Conservation (phyloP, 2,113 vertebrate species). For the Psophia crepitans region DNA sequence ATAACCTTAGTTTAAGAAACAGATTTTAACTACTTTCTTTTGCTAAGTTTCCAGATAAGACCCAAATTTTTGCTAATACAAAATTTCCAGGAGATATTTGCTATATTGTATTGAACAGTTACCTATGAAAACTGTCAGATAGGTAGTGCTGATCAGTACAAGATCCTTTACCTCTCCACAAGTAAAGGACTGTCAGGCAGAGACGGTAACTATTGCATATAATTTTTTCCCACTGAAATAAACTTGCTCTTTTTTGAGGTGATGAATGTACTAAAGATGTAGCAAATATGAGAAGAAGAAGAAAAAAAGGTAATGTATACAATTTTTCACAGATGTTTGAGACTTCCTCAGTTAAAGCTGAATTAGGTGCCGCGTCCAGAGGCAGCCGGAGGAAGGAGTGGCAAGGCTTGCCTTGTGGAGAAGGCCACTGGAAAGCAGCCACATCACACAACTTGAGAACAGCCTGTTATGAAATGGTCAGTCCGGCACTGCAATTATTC, state of each 20-base stretch:
- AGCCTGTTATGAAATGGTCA: not conserved
- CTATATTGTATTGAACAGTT: not conserved
- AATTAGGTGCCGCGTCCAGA: not conserved
- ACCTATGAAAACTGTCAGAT: not conserved
- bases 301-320: not conserved
- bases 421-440: not conserved
- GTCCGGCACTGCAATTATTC: not conserved
- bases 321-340: not conserved
- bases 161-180: not conserved
- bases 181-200: not conserved
- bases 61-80: not conserved
- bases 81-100: not conserved
- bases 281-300: not conserved
- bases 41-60: not conserved
- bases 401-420: not conserved
- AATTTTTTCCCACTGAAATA: not conserved
- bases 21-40: not conserved
- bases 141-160: not conserved
- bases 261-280: not conserved
- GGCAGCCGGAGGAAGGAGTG: not conserved
- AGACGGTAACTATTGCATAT: not conserved
- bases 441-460: rapidly evolving
- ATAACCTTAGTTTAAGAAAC: not conserved
- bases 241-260: not conserved
- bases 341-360: not conserved